Conservation (phyloP, 2,888 invertebrate genomes). For the Agrilus cyanescens region DNA sequence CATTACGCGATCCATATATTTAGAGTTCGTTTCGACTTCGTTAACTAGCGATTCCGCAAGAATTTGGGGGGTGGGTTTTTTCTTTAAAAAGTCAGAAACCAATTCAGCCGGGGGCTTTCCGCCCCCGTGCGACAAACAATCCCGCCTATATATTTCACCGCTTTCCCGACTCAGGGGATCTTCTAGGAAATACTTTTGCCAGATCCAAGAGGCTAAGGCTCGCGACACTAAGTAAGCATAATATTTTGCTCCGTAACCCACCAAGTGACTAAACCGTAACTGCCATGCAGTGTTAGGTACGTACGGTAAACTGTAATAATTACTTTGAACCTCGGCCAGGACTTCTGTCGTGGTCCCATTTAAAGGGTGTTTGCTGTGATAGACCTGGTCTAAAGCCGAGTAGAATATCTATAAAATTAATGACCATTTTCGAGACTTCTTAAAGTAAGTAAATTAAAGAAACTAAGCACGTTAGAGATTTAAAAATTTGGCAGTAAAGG, state of each 20-base stretch:
- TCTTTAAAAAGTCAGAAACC: conserved; percentile 66
- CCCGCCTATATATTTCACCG: conserved; percentile 65
- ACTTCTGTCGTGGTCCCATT: conserved; percentile 55
- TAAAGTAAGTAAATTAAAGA: too few relatives aligned
- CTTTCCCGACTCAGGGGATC: conserved; percentile 66
- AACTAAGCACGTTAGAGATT: too few relatives aligned
- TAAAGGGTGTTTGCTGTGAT: conserved; percentile 56
- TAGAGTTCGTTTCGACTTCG: conserved; percentile 44
- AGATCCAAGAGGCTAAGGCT: conserved; percentile 85
- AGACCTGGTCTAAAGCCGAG: conserved; percentile 81
- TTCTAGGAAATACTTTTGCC: conserved; percentile 73
- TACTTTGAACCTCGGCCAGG: conserved; percentile 61
- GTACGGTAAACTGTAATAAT: conserved; percentile 79
- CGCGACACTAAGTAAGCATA: conserved; percentile 94
- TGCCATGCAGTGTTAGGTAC: conserved; percentile 93
- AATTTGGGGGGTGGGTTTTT: conserved; percentile 61
- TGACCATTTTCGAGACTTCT: conserved; percentile 37
- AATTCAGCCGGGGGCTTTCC: conserved; percentile 69
- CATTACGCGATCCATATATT: too few relatives aligned
- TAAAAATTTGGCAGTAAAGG: too few relatives aligned
- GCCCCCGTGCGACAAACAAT: conserved; percentile 79
- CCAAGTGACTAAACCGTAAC: conserved; percentile 87
- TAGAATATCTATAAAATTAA: conserved; percentile 47
- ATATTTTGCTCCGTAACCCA: conserved; percentile 98
- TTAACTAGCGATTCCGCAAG: conserved; percentile 71